Evolutionary conservation across 1,140 invertebrate genomes (phyloP).

Genomic region (Aricia agestis): DNA sequence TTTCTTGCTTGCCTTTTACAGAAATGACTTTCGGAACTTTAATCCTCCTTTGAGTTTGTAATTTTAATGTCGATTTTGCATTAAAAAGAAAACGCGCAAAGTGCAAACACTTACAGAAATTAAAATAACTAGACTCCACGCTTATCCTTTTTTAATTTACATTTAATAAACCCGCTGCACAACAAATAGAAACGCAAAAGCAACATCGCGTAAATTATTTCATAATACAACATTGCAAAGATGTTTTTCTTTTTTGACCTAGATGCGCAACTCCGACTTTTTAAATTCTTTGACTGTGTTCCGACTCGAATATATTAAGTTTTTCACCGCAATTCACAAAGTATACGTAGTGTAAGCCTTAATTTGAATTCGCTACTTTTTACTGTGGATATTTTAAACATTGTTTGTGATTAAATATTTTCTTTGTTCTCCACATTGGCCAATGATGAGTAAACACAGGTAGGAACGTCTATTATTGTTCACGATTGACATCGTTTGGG

Average conservation of each 20-base stretch:
- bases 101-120: conserved; percentile 1
- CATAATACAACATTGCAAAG: not conserved
- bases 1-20: not conserved
- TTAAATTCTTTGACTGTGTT: not conserved
- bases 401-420: too few relatives aligned
- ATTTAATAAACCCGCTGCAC: conserved; percentile 13
- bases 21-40: not conserved
- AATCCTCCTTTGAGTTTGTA: not conserved
- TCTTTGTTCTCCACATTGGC: too few relatives aligned
- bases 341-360: not conserved
- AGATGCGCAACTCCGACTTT: not conserved
- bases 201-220: not conserved
- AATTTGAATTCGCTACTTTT: not conserved
- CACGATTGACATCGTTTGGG: too few relatives aligned
- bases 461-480: too few relatives aligned
- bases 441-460: too few relatives aligned
- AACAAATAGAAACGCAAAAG: not conserved
- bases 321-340: not conserved
- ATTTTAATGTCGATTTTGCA: conserved; percentile 1
- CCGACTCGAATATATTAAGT: not conserved
- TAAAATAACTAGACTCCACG: conserved; percentile 4
- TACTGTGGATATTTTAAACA: too few relatives aligned
- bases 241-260: not conserved
- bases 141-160: not conserved
- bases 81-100: not conserved